Base-by-base conservation (phyloP, 2,113 vertebrate species). In the Orthonyx spaldingii region DNA sequence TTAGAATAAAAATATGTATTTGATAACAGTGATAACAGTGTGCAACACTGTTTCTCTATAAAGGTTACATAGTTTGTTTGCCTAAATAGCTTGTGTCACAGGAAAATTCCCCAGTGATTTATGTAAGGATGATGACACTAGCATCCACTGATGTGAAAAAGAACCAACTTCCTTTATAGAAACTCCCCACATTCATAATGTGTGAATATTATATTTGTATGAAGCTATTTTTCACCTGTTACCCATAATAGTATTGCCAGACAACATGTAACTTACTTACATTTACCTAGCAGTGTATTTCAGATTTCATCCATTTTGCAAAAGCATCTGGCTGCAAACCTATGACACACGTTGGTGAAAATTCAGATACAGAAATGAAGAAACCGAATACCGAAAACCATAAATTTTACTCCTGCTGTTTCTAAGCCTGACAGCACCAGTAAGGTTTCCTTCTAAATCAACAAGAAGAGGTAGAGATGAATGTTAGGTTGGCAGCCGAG, bases 251-350 rank as follows among this genome's bases (percentile, higher is more conserved):
- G 10, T 53, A 56, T 20, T 55, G 37, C 72, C 71, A 90, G 50
- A 42, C 3, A 7, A 46, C 75, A 76, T 16, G 8, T 41, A 84
- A 84, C 59, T 87, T 61, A 63, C 10, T 87, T 92, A 41, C 10
- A 66, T 84, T 94, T 60, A 84, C 64, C 93, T 86, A 88, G 50
- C 46, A 60, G 22, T 14, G 16, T 60, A 87, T 76, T 71, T 87
- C 41, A 71, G 72, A 84, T 84, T 94, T 93, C 93, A 93, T 84
- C 86, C 92, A 96, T 97, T 94, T 96, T 94, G 80, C 94, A 94
- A 83, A 84, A 86, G 64, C 81, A 79, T 72, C 84, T 89, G 89
- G 44, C 92, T 71, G 88, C 79, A 92, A 95, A 89, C 69, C 90
- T 89, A 49, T 69, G 92, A 56, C 64, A 93, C 14, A 32, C 6